Conservation (phyloP, 1,140 invertebrate species). For the Pentalonia nigronervosa region DNA sequence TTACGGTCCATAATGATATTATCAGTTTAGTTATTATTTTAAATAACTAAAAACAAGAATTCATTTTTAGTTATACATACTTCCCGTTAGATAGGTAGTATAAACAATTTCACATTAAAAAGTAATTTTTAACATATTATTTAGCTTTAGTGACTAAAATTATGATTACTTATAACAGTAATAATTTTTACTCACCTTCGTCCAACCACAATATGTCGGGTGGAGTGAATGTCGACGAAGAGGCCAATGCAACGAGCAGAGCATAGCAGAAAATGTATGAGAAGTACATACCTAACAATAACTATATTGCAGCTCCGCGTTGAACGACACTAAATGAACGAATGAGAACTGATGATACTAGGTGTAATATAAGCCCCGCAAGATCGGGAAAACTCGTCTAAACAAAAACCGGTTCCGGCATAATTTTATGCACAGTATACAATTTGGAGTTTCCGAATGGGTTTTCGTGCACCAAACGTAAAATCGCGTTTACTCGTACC, state of each 20-base stretch:
- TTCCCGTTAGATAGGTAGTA: too few relatives aligned
- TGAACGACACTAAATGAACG: background rate
- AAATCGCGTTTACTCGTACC: background rate
- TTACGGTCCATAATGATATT: background rate
- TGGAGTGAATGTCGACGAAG: background rate
- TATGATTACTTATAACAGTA: background rate
- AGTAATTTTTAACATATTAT: background rate
- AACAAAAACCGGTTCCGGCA: background rate
- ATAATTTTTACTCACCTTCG: slow-evolving; percentile 48
- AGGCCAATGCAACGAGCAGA: background rate
- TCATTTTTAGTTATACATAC: background rate
- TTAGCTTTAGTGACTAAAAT: background rate
- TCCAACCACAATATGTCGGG: slow-evolving; percentile 52
- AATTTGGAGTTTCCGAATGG: background rate
- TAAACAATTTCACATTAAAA: background rate
- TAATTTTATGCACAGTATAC: background rate
- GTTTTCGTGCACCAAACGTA: background rate
- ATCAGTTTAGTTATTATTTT: background rate
- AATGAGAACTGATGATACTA: background rate
- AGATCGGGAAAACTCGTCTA: background rate
- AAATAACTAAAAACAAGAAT: background rate
- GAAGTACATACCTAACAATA: slow-evolving; percentile 36
- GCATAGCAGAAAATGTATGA: slow-evolving; percentile 55
- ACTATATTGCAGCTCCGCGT: background rate
- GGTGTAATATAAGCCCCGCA: background rate